A percentile compares a stretch with the other conserved stretches of the same genome.
Conservation (phyloP, 64 coral and sea anemone genomes). For the Pocillopora damicornis region DNA sequence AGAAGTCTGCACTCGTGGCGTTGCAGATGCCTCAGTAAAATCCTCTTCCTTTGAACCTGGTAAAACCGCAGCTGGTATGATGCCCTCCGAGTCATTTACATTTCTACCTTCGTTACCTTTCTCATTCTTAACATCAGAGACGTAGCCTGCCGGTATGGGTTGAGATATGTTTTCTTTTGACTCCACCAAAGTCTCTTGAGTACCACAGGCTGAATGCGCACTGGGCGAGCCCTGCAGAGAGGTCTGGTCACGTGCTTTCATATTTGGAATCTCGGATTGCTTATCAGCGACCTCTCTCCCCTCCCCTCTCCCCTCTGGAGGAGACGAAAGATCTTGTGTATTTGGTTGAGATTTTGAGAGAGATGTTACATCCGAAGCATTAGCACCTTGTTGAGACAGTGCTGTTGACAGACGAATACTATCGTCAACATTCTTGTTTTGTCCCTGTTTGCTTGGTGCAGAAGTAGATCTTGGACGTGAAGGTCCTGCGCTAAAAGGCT, state of each 20-base stretch:
- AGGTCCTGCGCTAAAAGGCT: constrained; percentile 14
- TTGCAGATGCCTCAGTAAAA: background rate
- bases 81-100: background rate
- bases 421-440: background rate
- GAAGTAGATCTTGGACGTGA: constrained; percentile 6
- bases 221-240: background rate
- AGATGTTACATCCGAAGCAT: background rate
- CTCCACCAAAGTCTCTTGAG: background rate
- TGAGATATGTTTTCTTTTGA: background rate
- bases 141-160: background rate
- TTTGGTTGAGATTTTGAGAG: constrained; percentile 3
- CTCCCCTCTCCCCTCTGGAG: background rate
- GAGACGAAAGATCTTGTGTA: background rate
- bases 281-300: too few relatives aligned
- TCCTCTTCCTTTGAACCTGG: background rate
- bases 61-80: background rate
- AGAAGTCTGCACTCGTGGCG: background rate
- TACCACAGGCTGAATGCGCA: background rate
- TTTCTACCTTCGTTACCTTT: background rate
- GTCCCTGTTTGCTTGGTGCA: constrained; percentile 15
- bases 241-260: background rate
- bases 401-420: background rate
- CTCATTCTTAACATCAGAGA: background rate
- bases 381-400: background rate
- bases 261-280: background rate